Base-by-base conservation (phyloP, 2,888 invertebrate species). In the Timema cristinae region DNA sequence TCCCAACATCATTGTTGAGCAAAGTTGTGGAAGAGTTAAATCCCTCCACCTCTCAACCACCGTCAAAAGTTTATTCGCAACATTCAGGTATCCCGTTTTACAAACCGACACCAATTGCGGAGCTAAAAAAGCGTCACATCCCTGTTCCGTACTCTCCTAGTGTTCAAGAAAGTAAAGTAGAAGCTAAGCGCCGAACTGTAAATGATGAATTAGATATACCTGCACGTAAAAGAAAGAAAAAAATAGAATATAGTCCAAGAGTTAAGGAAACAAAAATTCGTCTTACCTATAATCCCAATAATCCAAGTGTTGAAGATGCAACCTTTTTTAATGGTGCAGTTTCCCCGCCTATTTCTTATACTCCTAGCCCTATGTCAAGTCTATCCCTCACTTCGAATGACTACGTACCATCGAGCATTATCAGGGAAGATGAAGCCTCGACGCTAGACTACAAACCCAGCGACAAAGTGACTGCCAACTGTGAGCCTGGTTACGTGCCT, bases 21-120 rank as follows among this genome's bases (percentile, higher is more conserved):
- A 84, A 85, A 77, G 83, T 86, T 47, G 83, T 85, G 2, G 83
- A 84, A 75, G 82, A 83, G 70, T 78, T 84, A 15, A 83, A 84
- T 66, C 82, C 85, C 70, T 81, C 81, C 4, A 75, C 49, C n/a
- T 67, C 59, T 13, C 15, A 51, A 2, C 59, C 70, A 47, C 61
- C 59, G 50, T 48, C 63, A 47, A 48, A 61, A 32, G 63, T n/a
- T 63, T 50, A 48, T 48, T 32, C 49, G 52, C 66, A 63, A 15
- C 1, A 32, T 32, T n/a, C 72, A 52, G 56, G 71, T 67, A 78
- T 79, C 32, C 80, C 81, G 9, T 76, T 81, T n/a, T 90, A 89
- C 78, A 89, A 88, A 79, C 89, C 89, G 48, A 89, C 89, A 4
- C 89, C 89, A 0, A 89, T 89, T 78, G 82, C 88, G 0, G 87